phyloP scores from a whole-genome alignment of 2,797 vertebrate genomes.

The Mionectes olivaceus region DNA sequence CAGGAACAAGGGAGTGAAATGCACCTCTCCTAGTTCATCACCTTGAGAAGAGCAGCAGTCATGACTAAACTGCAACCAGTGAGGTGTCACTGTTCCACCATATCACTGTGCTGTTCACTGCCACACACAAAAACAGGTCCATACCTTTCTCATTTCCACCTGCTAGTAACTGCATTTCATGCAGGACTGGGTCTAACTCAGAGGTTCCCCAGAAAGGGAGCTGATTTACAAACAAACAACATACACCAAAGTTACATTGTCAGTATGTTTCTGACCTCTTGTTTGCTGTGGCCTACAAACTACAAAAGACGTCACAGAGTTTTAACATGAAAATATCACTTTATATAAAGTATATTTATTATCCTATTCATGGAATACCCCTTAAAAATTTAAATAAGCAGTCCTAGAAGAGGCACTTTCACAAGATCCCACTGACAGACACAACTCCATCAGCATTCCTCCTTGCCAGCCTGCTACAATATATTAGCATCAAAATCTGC shows the following conservation, averaged over 20 bases:
- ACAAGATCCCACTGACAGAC: background rate
- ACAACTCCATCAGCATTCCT: background rate
- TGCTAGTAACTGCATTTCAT: background rate
- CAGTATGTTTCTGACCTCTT: background rate
- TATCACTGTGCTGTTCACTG: background rate
- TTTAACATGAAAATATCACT: background rate
- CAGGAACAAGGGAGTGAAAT: background rate
- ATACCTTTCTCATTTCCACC: background rate
- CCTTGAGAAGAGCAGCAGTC: background rate
- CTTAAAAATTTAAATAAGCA: background rate
- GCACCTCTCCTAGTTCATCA: background rate
- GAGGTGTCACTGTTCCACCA: background rate
- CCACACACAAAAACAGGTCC: background rate
- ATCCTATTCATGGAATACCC: background rate
- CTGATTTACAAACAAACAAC: background rate
- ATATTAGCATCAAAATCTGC: background rate
- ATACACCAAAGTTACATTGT: background rate
- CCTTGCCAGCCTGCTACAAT: background rate
- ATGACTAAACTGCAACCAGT: background rate
- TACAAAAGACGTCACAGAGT: background rate
- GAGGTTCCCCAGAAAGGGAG: background rate
- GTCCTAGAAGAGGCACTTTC: background rate
- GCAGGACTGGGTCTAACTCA: background rate
- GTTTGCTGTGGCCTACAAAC: background rate
- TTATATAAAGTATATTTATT: background rate